Conservation (phyloP, 2,888 invertebrate species). For the Hemicrepidius hirtus region DNA sequence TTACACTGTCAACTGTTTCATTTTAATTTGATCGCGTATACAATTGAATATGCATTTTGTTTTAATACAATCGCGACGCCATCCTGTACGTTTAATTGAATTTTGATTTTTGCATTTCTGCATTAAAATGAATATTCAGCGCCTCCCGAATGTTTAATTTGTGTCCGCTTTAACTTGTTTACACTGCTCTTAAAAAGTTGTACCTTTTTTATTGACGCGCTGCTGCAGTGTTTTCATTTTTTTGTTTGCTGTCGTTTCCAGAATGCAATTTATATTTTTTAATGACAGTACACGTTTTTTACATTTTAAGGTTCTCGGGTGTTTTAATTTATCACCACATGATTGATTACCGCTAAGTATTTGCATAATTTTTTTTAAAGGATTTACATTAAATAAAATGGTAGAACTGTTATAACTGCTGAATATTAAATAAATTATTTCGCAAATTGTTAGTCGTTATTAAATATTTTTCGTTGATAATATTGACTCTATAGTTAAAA, state of each 20-base stretch:
- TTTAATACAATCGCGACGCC: constrained; percentile 43
- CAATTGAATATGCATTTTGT: constrained; percentile 50
- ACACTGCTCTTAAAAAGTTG: constrained; percentile 48
- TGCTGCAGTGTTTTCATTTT: constrained; percentile 31
- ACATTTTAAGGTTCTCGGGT: constrained; percentile 17
- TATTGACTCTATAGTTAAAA: constrained; percentile 18
- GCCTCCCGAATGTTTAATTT: constrained; percentile 45
- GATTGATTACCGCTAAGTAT: constrained; percentile 12
- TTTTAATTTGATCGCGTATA: constrained; percentile 37
- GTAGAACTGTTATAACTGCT: not conserved
- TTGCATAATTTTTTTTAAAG: constrained; percentile 5
- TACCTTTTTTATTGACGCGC: constrained; percentile 42
- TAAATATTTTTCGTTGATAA: constrained; percentile 15
- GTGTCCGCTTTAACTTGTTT: constrained; percentile 49
- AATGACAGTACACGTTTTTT: constrained; percentile 36
- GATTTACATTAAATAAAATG: not conserved
- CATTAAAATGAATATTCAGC: constrained; percentile 55
- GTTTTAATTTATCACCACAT: constrained; percentile 4
- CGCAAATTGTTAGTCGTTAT: not conserved
- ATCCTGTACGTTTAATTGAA: constrained; percentile 54
- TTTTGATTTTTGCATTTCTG: constrained; percentile 57
- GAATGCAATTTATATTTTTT: constrained; percentile 37
- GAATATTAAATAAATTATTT: not conserved
- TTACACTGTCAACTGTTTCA: constrained; percentile 38
- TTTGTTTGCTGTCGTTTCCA: constrained; percentile 28